These are phyloP conservation scores for Drosophila cracens DNA, from an alignment of 2,888 invertebrate genomes.

Conservation along the genomic window DNA sequence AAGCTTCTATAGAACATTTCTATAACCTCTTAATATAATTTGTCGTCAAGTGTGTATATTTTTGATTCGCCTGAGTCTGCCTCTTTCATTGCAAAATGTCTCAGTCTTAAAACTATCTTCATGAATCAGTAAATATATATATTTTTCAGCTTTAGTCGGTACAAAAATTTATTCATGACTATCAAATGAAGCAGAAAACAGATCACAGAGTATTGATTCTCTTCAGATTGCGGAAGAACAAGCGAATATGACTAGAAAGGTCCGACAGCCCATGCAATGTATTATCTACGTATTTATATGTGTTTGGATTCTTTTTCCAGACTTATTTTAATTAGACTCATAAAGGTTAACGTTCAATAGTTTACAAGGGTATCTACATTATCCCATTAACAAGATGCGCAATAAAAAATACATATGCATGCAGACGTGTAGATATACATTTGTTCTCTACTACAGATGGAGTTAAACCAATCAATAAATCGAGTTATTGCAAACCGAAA, in stretches of 20 bases:
- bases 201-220: neutral
- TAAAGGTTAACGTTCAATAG: neutral
- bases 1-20: neutral
- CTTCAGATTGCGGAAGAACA: neutral
- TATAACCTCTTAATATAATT: neutral
- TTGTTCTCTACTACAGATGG: neutral
- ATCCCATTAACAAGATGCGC: neutral
- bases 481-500: slow-evolving; percentile 5
- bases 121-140: neutral
- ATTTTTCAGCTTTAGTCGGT: neutral
- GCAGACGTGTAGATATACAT: neutral
- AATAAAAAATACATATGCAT: neutral
- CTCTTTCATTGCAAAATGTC: neutral
- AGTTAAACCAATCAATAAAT: slow-evolving; percentile 8
- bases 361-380: neutral
- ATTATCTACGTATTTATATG: neutral
- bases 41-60: neutral
- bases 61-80: neutral
- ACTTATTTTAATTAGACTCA: neutral
- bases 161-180: neutral
- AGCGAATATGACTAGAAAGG: neutral
- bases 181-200: neutral
- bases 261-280: neutral
- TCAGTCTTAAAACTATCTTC: neutral
- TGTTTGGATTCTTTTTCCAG: neutral